Conservation (phyloP, 1,140 invertebrate species). For the Lordiphosa collinella region DNA sequence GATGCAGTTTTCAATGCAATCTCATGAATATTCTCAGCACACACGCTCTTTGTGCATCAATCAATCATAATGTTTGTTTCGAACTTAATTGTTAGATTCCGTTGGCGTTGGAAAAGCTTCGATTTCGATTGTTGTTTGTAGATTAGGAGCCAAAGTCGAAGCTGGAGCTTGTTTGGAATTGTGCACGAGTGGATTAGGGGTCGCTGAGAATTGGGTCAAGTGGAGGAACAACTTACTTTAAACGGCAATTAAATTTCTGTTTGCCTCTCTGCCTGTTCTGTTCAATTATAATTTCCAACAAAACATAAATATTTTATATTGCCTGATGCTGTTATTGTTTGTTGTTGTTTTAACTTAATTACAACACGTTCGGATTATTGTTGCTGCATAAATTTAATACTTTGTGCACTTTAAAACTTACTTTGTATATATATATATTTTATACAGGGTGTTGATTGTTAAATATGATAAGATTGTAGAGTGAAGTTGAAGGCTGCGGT, state of each 20-base stretch:
- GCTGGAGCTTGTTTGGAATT: conserved; percentile 10
- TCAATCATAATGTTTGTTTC: not conserved
- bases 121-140: conserved; percentile 7
- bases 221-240: conserved; percentile 59
- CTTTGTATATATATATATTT: conserved; percentile 18
- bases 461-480: no score
- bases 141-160: conserved; percentile 12
- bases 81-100: not conserved
- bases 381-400: conserved; percentile 48
- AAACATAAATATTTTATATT: conserved; percentile 50
- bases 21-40: conserved; percentile 9
- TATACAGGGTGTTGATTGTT: no score
- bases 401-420: conserved; percentile 12
- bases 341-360: conserved; percentile 53
- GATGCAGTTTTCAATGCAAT: not conserved
- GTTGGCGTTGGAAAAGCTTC: no score
- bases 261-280: conserved; percentile 12
- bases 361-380: conserved; percentile 48
- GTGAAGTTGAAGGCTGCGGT: no score
- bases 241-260: conserved; percentile 72
- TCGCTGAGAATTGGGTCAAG: conserved; percentile 71
- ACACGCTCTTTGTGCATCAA: conserved; percentile 3
- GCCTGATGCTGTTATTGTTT: conserved; percentile 19
- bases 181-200: conserved; percentile 15
- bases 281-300: conserved; percentile 57